Evolutionary conservation across 2,797 vertebrate genomes (phyloP), one percentile per base, ranked within the genome.

Genomic region (Neostethus bicornis): DNA sequence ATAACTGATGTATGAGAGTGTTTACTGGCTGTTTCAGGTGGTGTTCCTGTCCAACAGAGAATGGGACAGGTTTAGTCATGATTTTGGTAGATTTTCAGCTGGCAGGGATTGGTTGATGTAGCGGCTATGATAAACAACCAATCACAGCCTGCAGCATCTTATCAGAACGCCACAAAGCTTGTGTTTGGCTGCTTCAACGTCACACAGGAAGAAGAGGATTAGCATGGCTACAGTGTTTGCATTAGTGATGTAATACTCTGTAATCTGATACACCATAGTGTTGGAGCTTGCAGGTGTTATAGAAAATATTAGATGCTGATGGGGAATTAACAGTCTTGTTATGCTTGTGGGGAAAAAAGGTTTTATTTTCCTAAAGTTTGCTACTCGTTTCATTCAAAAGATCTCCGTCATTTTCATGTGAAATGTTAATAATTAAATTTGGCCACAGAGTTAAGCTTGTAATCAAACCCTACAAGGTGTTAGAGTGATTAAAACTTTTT

Each of bases 221-320:
- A 88, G 43, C 57, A 19, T 21, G 37, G 47, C 65, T 60, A 61
- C 61, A 52, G 68, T 75, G 54, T 89, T 87, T 84, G 76, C 77
- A 78, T 87, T 74, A 66, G 76, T 85, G 77, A 85, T 74, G 87
- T 87, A 80, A 87, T 75, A 57, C 80, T 73, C 37, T 63, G 80
- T 75, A 82, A 85, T 81, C 68, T 73, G 83, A 86, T 71, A 78
- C 6, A 55, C 45, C 10, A 12, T 57, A 60, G 72, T 17, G 51
- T 46, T 23, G 44, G 0, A 51, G 51, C 66, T 64, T 72, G 31
- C 28, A 51, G 10, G 11, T 23, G n/a, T 9, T 39, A 34, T 23
- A 41, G 13, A 16, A 34, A 16, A 37, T 42, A 13, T 43, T 43
- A 19, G 12, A 37, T 24, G 24, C 23, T 25, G 31, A 10, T 51